Conservation (phyloP, 2,113 vertebrate species). For the Gorsachius goisagi region DNA sequence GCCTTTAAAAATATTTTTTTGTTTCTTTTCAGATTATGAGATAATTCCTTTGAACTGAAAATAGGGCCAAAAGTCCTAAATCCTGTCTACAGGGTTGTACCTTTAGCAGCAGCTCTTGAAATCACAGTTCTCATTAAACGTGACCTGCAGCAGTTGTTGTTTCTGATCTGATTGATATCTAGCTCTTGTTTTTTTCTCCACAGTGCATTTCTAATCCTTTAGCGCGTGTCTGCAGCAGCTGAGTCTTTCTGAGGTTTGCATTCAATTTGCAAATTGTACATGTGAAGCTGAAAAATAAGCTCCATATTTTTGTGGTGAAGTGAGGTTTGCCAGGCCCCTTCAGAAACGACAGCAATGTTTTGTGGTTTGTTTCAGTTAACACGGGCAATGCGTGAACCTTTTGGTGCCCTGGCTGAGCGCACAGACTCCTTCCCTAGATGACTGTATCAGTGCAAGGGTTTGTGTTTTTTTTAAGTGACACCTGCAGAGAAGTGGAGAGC, state of each 20-base stretch:
- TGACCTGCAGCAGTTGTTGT: neutral
- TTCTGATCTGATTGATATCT: neutral
- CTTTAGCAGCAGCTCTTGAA: neutral
- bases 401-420: neutral
- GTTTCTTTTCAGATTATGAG: neutral
- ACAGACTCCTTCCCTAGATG: neutral
- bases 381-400: accelerated
- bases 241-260: slow-evolving; percentile 3
- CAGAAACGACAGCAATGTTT: neutral
- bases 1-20: neutral
- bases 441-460: neutral
- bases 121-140: neutral
- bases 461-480: neutral
- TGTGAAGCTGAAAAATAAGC: slow-evolving; percentile 36
- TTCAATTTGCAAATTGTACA: slow-evolving; percentile 1
- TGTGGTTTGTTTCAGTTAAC: slow-evolving; percentile 42
- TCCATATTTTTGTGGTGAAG: slow-evolving; percentile 29
- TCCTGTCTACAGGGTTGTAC: neutral
- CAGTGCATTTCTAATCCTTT: neutral
- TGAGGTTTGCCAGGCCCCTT: neutral
- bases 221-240: neutral
- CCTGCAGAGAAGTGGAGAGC: neutral
- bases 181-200: neutral
- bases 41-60: neutral
- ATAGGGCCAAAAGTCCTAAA: neutral